Conservation (phyloP, 2,113 vertebrate species). For the Struthidea cinerea region DNA sequence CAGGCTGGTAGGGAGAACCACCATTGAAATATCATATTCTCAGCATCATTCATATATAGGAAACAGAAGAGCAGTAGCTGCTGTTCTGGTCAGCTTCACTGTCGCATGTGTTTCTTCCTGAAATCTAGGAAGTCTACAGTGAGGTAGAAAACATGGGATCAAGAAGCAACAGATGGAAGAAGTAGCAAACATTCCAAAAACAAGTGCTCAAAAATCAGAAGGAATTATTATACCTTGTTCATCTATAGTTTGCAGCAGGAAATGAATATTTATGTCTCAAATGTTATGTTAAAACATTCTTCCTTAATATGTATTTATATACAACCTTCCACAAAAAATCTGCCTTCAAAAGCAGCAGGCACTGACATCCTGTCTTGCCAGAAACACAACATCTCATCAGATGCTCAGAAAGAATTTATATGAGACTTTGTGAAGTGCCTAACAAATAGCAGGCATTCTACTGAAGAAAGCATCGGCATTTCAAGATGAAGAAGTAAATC, state of each 20-base stretch:
- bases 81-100: not conserved
- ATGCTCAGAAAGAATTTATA: conserved; percentile 50
- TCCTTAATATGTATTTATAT: conserved; percentile 62
- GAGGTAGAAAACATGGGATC: not conserved
- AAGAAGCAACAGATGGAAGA: not conserved
- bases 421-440: conserved; percentile 50
- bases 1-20: not conserved
- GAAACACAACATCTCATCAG: conserved; percentile 45
- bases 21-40: not conserved
- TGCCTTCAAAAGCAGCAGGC: conserved; percentile 58
- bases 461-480: conserved; percentile 45
- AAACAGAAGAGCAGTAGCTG: not conserved
- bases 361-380: conserved; percentile 50
- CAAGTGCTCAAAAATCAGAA: conserved; percentile 13
- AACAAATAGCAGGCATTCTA: conserved; percentile 56
- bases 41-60: not conserved
- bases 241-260: conserved; percentile 43
- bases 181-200: not conserved
- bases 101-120: not conserved
- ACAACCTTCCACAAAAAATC: conserved; percentile 52
- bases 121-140: not conserved
- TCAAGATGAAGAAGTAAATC: conserved; percentile 62
- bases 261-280: conserved; percentile 64
- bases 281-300: conserved; percentile 62
- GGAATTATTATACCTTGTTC: conserved; percentile 44